Conservation (phyloP, 2,113 vertebrate species). For the Corythaeola cristata region DNA sequence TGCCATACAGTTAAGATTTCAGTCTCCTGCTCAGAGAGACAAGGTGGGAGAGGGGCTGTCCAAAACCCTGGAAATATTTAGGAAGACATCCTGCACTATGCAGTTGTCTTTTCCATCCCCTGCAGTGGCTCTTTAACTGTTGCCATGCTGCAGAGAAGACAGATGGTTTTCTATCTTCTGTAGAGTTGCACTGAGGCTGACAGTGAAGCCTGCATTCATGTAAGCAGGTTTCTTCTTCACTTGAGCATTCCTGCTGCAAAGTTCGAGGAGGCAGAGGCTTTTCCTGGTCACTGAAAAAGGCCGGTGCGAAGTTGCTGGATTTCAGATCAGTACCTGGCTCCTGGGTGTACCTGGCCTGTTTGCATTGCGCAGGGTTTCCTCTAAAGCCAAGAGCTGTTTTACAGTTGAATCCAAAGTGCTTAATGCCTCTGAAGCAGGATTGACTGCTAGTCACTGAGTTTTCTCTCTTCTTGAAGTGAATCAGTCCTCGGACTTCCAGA, state of each 20-base stretch:
- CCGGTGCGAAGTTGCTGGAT: fast-evolving
- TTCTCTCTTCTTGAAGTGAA: slow-evolving; percentile 15
- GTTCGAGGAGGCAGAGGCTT: background rate
- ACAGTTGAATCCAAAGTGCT: background rate
- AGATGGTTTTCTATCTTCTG: background rate
- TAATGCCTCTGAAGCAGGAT: background rate
- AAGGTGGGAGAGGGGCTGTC: background rate
- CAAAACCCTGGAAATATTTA: background rate
- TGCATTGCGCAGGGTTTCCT: background rate
- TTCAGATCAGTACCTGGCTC: background rate
- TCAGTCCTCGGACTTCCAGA: background rate
- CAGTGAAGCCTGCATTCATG: background rate
- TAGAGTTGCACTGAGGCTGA: background rate
- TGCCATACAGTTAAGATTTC: background rate
- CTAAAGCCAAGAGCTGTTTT: background rate
- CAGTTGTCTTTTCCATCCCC: background rate
- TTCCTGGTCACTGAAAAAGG: background rate
- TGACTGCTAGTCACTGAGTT: background rate
- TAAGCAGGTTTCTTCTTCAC: background rate
- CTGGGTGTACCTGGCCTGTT: background rate
- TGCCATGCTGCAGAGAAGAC: background rate
- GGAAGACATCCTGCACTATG: background rate
- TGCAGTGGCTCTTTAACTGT: background rate
- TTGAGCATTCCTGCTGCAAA: background rate
- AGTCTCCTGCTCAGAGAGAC: background rate